phyloP scores from a whole-genome alignment of 2,113 vertebrate genomes.

The Salvelinus namaycush region DNA sequence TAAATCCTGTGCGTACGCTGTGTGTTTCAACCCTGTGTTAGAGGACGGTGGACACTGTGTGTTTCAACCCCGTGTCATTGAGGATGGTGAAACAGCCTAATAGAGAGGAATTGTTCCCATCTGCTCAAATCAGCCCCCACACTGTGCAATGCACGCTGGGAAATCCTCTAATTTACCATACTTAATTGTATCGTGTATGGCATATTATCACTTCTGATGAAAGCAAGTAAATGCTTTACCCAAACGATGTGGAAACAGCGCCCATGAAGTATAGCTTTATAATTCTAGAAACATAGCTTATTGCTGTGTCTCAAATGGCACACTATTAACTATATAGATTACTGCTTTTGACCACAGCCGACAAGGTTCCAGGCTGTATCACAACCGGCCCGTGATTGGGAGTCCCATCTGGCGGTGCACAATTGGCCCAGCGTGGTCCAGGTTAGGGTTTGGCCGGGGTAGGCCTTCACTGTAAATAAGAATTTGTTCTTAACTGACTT shows the following conservation, averaged over 20 bases:
- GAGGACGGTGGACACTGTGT: constrained; percentile 4
- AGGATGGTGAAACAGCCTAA: constrained; percentile 40
- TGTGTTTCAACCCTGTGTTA: neutral
- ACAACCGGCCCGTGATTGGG: too few species aligned
- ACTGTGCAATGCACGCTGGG: constrained; percentile 8
- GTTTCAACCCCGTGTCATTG: neutral
- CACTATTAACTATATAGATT: too few species aligned
- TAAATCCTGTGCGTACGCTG: too few species aligned
- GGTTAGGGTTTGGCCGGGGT: too few species aligned
- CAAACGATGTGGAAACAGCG: constrained; percentile 7
- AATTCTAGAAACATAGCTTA: neutral
- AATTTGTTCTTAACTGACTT: too few species aligned
- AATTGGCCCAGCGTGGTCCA: too few species aligned
- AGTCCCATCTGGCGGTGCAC: too few species aligned
- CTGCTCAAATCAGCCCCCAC: constrained; percentile 22
- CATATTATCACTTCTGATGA: constrained; percentile 34
- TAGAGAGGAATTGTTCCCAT: constrained; percentile 35
- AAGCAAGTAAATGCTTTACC: constrained; percentile 37
- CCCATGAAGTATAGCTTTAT: constrained; percentile 4
- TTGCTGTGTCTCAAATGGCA: too few species aligned
- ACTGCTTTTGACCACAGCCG: too few species aligned
- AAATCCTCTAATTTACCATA: constrained; percentile 41
- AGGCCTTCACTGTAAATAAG: too few species aligned
- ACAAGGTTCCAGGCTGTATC: too few species aligned
- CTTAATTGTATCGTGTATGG: constrained; percentile 38